phyloP scores from a whole-genome alignment of 2,888 invertebrate species.

The Hirtodrosophila duncani region DNA sequence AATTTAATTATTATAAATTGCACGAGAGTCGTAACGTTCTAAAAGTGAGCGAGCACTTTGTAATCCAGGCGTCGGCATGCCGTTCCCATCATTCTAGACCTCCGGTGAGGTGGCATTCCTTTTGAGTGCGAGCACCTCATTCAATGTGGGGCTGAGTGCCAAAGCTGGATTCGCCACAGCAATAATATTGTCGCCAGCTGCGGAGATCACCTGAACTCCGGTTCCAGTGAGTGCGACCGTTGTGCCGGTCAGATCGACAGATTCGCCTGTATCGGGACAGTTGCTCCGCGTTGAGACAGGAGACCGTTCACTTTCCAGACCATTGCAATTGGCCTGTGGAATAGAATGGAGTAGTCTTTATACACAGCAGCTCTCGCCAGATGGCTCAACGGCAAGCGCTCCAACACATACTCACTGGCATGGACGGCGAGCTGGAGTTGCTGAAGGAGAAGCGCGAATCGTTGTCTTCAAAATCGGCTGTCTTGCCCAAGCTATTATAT shows the following conservation, averaged over 20 bases:
- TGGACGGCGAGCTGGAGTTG: slow-evolving; percentile 87
- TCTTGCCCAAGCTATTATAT: slow-evolving; percentile 57
- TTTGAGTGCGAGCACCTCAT: slow-evolving; percentile 75
- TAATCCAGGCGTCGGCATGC: neutral
- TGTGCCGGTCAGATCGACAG: slow-evolving; percentile 43
- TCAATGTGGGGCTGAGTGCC: slow-evolving; percentile 80
- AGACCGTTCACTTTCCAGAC: slow-evolving; percentile 66
- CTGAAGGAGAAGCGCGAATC: slow-evolving; percentile 89
- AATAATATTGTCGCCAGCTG: slow-evolving; percentile 91
- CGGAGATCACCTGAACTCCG: slow-evolving; percentile 87
- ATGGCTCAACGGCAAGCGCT: slow-evolving; percentile 23
- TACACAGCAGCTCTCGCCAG: neutral
- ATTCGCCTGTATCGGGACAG: slow-evolving; percentile 26
- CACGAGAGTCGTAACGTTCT: slow-evolving; percentile 41
- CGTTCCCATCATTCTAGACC: slow-evolving; percentile 34
- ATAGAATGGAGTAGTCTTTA: slow-evolving; percentile 1
- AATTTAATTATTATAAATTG: slow-evolving; percentile 51
- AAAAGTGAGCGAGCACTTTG: slow-evolving; percentile 27
- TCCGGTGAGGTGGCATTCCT: slow-evolving; percentile 76
- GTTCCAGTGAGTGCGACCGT: slow-evolving; percentile 41
- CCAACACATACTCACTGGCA: slow-evolving; percentile 79
- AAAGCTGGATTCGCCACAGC: slow-evolving; percentile 93
- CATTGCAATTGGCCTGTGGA: slow-evolving; percentile 56
- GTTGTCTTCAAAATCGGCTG: slow-evolving; percentile 77
- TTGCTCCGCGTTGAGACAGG: slow-evolving; percentile 29